A percentile compares a stretch with the other conserved stretches of the same genome.
phyloP scores from a whole-genome alignment of 1,140 invertebrate genomes.

The Himalopsyche phryganea region DNA sequence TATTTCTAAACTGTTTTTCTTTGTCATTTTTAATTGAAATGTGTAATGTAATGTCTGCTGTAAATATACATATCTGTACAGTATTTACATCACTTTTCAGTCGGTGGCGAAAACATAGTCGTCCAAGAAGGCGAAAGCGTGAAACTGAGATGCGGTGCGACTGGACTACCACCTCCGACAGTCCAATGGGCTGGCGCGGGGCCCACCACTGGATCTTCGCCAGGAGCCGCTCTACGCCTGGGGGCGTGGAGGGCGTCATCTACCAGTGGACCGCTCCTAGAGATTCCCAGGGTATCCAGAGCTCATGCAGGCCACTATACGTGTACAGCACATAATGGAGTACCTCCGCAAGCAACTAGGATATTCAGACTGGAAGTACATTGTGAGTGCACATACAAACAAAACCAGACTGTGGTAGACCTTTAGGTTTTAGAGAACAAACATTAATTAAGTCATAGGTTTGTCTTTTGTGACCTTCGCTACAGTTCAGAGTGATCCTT shows the following conservation, averaged over 20 bases:
- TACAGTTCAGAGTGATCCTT: no score
- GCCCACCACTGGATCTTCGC: neutral
- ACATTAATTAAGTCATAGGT: no score
- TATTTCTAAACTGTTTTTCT: neutral
- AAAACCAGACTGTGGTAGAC: no score
- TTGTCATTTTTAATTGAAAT: neutral
- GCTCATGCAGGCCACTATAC: conserved; percentile 84
- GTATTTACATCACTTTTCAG: no score
- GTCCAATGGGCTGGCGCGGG: conserved; percentile 76
- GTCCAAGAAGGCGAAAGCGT: conserved; percentile 63
- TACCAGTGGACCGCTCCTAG: conserved; percentile 68
- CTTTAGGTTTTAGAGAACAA: no score
- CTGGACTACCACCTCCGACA: conserved; percentile 68
- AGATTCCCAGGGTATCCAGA: conserved; percentile 76
- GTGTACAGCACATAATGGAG: conserved; percentile 84
- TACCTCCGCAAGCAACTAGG: conserved; percentile 77
- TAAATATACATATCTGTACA: no score
- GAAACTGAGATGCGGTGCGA: conserved; percentile 70
- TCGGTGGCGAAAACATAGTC: conserved; percentile 37
- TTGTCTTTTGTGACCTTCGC: no score
- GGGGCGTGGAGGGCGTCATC: conserved; percentile 59
- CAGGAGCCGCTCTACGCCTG: conserved; percentile 44
- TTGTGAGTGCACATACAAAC: conserved; percentile 77
- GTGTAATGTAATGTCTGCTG: neutral
- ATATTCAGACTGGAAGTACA: conserved; percentile 80